Evolutionary conservation across 2,888 invertebrate species (phyloP).

Genomic region (Sussaba pulchella): DNA sequence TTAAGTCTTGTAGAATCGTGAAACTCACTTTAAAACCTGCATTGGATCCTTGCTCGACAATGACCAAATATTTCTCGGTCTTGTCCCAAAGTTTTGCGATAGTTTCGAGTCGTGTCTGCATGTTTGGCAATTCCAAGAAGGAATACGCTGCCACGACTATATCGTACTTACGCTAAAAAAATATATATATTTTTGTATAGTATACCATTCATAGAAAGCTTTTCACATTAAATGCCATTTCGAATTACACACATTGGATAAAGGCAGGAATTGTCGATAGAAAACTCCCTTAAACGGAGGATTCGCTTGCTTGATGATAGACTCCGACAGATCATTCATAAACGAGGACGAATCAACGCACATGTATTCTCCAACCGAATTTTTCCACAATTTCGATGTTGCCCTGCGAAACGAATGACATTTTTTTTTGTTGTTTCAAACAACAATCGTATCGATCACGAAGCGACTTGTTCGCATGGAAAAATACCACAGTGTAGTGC

Average conservation of each 20-base stretch:
- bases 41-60: constrained; percentile 93
- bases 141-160: constrained; percentile 93
- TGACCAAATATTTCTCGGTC: constrained; percentile 92
- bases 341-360: constrained; percentile 92
- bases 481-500: constrained; percentile 91
- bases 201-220: neutral
- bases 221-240: constrained; percentile 17
- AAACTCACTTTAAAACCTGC: constrained; percentile 90
- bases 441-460: constrained; percentile 10
- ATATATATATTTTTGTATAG: constrained; percentile 4
- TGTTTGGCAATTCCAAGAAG: constrained; percentile 91
- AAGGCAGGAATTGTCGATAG: constrained; percentile 93
- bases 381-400: constrained; percentile 89
- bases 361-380: constrained; percentile 91
- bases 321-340: constrained; percentile 93
- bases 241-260: constrained; percentile 74
- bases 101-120: constrained; percentile 88
- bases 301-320: constrained; percentile 88
- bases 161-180: constrained; percentile 89
- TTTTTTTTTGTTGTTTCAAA: constrained; percentile 28
- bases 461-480: neutral
- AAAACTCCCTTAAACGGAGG: constrained; percentile 87
- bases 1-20: neutral
- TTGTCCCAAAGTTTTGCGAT: constrained; percentile 94
- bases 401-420: constrained; percentile 86